A percentile compares a stretch with the other conserved stretches of the same genome.
These are phyloP conservation scores for Melikaiella ostensackeni DNA, from an alignment of 2,888 invertebrate genomes.

Conservation along the genomic window DNA sequence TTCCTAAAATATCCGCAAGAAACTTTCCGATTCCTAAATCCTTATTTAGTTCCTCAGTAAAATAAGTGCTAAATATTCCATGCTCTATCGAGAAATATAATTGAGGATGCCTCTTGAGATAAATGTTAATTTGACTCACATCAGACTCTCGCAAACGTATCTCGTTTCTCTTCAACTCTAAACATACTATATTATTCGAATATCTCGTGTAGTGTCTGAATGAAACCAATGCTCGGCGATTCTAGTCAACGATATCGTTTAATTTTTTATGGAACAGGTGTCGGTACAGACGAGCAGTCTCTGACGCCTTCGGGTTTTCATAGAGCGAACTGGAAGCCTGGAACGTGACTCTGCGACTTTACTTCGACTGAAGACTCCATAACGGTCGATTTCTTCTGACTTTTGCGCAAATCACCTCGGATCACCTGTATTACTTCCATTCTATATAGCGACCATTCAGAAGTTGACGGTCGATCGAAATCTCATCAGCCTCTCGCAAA, in stretches of 20 bases:
- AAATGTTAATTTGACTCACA: slow-evolving; percentile 6
- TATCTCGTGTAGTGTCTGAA: slow-evolving; percentile 20
- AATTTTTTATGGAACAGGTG: slow-evolving; percentile 27
- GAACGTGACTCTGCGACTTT: slow-evolving; percentile 40
- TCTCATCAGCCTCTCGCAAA: slow-evolving; percentile 37
- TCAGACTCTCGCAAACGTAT: slow-evolving; percentile 3
- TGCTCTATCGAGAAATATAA: neutral
- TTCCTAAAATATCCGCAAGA: neutral
- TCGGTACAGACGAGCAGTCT: slow-evolving; percentile 24
- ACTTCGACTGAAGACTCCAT: slow-evolving; percentile 22
- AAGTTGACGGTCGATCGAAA: slow-evolving; percentile 35
- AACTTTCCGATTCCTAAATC: neutral
- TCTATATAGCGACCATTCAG: slow-evolving; percentile 18
- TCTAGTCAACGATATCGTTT: slow-evolving; percentile 30
- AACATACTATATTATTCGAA: slow-evolving; percentile 22
- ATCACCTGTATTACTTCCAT: slow-evolving; percentile 26
- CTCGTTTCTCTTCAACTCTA: slow-evolving; percentile 7
- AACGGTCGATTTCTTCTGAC: slow-evolving; percentile 38
- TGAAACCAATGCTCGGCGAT: slow-evolving; percentile 22
- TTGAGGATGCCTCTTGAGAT: slow-evolving; percentile 6
- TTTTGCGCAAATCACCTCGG: slow-evolving; percentile 33
- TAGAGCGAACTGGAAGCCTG: slow-evolving; percentile 12
- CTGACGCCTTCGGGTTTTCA: slow-evolving; percentile 31
- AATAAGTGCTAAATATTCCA: neutral
- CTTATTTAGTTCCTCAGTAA: neutral